Conservation (phyloP, 2,113 vertebrate species). For the Steatornis caripensis region DNA sequence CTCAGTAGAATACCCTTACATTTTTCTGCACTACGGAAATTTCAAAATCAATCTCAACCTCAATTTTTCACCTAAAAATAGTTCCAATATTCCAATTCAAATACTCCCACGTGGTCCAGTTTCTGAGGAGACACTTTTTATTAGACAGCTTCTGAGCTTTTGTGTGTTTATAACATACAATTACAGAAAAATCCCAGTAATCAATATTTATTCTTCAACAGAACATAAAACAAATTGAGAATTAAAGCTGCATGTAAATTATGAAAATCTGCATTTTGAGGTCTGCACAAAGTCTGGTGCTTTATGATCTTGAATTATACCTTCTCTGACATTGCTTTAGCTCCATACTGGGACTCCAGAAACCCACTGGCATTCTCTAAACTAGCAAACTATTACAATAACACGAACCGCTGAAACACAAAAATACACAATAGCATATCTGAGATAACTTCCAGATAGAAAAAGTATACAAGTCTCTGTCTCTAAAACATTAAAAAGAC, state of each 20-base stretch:
- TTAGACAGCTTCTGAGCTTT: background rate
- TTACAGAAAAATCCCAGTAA: background rate
- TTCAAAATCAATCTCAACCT: background rate
- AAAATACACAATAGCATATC: background rate
- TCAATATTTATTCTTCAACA: background rate
- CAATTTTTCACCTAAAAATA: background rate
- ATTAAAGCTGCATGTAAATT: background rate
- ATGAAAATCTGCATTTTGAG: background rate
- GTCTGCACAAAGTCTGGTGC: background rate
- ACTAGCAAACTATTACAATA: background rate
- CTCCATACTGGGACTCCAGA: background rate
- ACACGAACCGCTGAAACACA: background rate
- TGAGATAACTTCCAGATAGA: background rate
- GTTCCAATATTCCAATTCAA: background rate
- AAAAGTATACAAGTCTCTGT: background rate
- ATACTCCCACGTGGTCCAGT: background rate
- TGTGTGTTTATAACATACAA: background rate
- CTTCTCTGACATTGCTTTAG: background rate
- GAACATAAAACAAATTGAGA: background rate
- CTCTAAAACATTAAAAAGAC: background rate
- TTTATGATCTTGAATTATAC: background rate
- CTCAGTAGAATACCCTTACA: background rate
- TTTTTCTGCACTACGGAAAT: background rate
- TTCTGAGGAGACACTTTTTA: background rate
- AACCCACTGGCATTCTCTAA: background rate